phyloP scores from a whole-genome alignment of 2,888 invertebrate species.

The Pseudococcus viburni region DNA sequence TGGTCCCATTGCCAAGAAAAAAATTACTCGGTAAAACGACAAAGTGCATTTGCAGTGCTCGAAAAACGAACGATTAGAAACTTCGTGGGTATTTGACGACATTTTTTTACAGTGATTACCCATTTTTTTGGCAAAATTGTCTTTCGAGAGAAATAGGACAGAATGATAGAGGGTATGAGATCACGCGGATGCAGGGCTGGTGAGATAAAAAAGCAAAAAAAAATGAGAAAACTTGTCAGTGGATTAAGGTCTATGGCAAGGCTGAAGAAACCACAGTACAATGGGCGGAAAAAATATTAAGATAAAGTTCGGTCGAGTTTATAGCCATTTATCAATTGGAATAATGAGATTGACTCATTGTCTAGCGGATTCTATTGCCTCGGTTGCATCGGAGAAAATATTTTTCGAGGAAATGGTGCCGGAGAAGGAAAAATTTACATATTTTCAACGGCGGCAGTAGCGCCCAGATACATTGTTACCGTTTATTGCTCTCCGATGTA shows the following conservation, averaged over 20 bases:
- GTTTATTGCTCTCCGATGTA: slow-evolving; percentile 48
- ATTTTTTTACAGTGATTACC: slow-evolving; percentile 19
- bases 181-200: background rate
- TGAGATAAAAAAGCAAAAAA: background rate
- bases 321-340: slow-evolving; percentile 43
- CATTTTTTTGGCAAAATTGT: slow-evolving; percentile 6
- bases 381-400: background rate
- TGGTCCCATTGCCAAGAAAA: background rate
- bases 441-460: background rate
- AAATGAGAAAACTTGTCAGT: background rate
- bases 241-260: background rate
- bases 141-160: background rate
- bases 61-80: slow-evolving; percentile 1
- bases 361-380: background rate
- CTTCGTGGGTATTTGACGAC: background rate
- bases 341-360: slow-evolving; percentile 46
- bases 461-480: slow-evolving; percentile 46
- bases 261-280: background rate
- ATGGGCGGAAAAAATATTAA: slow-evolving; percentile 40
- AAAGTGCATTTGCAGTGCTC: background rate
- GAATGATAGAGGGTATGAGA: background rate
- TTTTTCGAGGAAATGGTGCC: slow-evolving; percentile 4
- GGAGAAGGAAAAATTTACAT: slow-evolving; percentile 22
- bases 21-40: background rate
- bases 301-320: slow-evolving; percentile 35